Evolutionary conservation across 2,888 invertebrate species (phyloP), one percentile per base, ranked within the genome.

Genomic region (Meteorus cinctellus): DNA sequence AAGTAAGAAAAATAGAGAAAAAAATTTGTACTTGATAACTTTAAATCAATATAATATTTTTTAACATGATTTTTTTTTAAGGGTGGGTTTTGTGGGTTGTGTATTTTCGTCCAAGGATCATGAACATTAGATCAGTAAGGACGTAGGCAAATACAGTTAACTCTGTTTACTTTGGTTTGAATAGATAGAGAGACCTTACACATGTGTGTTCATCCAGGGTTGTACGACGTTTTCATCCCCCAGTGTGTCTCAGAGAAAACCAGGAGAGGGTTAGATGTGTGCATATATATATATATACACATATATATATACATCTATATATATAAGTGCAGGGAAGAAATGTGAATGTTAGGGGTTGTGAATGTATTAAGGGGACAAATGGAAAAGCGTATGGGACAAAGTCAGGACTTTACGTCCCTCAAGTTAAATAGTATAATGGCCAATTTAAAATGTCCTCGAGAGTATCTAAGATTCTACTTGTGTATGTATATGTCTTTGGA

Each of bases 361-460:
- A 55, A 19, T n/a, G 41, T 41, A 41, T 24, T 24, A 29, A 60
- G 12, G 62, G 31, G n/a, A 41, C 36, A 65, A n/a, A 19, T 34
- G 41, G 27, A 14, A 31, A 29, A 27, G 59, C 31, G 65, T 41
- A 65, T 65, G 36, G 65, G 36, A 31, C 65, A 65, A 65, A 55
- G 55, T 55, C 55, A 19, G 55, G 55, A 55, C 55, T 55, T 55
- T 55, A 55, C 19, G n/a, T 85, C 86, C 88, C 88, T 86, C 86
- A 89, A 89, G 89, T 89, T 89, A 89, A 89, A 89, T 89, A 89
- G 88, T 89, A 89, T 89, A 89, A 89, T 89, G 86, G 89, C 89
- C 89, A 89, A 89, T 89, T 89, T 89, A 89, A 89, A 89, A 89
- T 88, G 86, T 87, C 86, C 85, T 84, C 81, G 82, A 87, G 88